A percentile compares a stretch with the other conserved stretches of the same genome.
Conservation (phyloP, 2,888 invertebrate species). For the Stictocephala bisonia region DNA sequence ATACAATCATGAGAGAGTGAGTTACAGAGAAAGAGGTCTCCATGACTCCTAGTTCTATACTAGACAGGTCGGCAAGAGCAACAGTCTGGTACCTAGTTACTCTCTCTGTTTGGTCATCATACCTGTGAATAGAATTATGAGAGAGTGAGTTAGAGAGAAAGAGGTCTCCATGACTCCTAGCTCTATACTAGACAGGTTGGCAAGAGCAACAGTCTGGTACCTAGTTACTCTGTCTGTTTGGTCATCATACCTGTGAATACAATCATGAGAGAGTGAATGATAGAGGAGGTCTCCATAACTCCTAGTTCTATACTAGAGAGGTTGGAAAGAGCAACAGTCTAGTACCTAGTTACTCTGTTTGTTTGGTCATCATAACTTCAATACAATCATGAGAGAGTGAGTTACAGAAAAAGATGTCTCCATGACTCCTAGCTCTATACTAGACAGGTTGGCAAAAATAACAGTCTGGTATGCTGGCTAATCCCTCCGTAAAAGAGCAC, state of each 20-base stretch:
- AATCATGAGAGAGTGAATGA: too few species aligned
- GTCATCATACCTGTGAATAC: conserved; percentile 91
- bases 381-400: too few species aligned
- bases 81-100: conserved; percentile 84
- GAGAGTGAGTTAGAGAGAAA: conserved; percentile 65
- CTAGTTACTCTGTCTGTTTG: conserved; percentile 90
- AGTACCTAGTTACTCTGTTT: too few species aligned
- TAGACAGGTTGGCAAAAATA: too few species aligned
- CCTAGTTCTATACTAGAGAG: too few species aligned
- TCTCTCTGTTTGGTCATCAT: conserved; percentile 95
- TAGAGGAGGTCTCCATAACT: too few species aligned
- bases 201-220: conserved; percentile 79
- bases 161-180: conserved; percentile 78
- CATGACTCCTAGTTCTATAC: conserved; percentile 85
- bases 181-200: conserved; percentile 82
- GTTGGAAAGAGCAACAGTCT: too few species aligned
- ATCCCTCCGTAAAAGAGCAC: too few species aligned
- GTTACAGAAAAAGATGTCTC: too few species aligned
- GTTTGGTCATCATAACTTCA: too few species aligned
- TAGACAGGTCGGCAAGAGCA: conserved; percentile 76
- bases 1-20: conserved; percentile 61
- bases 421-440: too few species aligned
- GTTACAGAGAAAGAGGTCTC: conserved; percentile 68
- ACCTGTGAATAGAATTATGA: conserved; percentile 65
- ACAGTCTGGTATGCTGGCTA: too few species aligned